phyloP scores from a whole-genome alignment of 2,797 vertebrate genomes.

The Periparus ater region DNA sequence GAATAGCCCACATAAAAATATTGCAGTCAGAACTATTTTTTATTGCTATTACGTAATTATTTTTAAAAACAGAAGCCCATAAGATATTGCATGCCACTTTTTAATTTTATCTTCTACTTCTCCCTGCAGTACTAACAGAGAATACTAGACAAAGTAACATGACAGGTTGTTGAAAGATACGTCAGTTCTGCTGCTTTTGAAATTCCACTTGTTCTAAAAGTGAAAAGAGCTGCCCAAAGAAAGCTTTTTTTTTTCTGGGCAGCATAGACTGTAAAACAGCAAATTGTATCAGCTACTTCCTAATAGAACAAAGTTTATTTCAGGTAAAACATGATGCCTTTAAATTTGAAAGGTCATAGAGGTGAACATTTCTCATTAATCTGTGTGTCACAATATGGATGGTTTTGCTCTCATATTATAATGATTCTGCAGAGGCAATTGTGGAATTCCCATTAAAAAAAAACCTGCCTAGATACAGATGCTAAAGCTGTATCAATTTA shows the following conservation, averaged over 20 bases:
- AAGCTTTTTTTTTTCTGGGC: background rate
- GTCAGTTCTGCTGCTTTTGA: background rate
- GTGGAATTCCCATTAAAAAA: background rate
- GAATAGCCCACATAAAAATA: background rate
- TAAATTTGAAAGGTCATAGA: background rate
- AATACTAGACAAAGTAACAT: background rate
- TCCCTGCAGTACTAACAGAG: background rate
- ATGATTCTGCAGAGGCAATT: background rate
- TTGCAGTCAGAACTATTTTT: background rate
- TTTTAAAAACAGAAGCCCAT: background rate
- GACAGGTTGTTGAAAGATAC: background rate
- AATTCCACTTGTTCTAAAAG: background rate
- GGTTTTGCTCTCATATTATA: background rate
- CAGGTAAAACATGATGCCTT: background rate
- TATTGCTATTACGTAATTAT: background rate
- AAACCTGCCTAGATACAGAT: background rate
- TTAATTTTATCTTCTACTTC: slow-evolving; percentile 18
- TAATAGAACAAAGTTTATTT: background rate
- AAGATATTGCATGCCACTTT: background rate
- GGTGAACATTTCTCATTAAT: background rate
- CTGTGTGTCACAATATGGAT: background rate
- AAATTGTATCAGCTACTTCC: background rate
- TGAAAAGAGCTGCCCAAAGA: background rate
- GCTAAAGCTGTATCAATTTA: background rate
- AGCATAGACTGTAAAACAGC: background rate